Base-by-base conservation (phyloP, 2,888 invertebrate species). In the Thysanoteuthis rhombus region DNA sequence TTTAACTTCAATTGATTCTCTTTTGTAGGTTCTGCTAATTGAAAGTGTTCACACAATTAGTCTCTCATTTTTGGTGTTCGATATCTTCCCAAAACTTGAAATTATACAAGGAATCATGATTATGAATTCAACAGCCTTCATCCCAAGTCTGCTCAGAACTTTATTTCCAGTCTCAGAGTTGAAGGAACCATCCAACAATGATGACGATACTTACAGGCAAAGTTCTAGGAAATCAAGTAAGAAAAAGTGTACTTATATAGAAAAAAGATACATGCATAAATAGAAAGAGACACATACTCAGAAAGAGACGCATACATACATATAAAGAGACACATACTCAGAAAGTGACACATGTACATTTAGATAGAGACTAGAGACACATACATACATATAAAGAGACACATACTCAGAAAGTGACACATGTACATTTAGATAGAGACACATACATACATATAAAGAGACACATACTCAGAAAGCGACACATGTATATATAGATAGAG, bases 11-110 rank as follows among this genome's bases (percentile, higher is more conserved):
- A 8, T 92, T 92, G 0, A 40, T n/a, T 25, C 28, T 93, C n/a
- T 38, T 90, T 94, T 95, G 52, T 94, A 96, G 96, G 95, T 95
- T 47, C 94, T 95, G 16, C 1, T 95, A 1, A 93, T 95, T 40
- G 96, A 96, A 93, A 90, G 93, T 5, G 90, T 95, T 2, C 96
- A 96, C 93, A 94, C 96, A 1, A 93, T 96, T 42, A 97, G 97
- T 16, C 94, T 97, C 12, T 95, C 96, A 92, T 94, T 96, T 10
- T 94, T 97, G 58, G 95, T 96, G 45, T 97, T 96, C 94, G 94
- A 96, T 28, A 94, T 97, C 32, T 94, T 97, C 40, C 96, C 96
- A 25, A 95, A 95, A 36, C 94, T 96, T 92, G 96, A 96, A 94
- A 95, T 96, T 90, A 94, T 96, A 22, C 95, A 95, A 22, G 96